Evolutionary conservation across 2,113 vertebrate species (phyloP).

Genomic region (Oxyura jamaicensis): DNA sequence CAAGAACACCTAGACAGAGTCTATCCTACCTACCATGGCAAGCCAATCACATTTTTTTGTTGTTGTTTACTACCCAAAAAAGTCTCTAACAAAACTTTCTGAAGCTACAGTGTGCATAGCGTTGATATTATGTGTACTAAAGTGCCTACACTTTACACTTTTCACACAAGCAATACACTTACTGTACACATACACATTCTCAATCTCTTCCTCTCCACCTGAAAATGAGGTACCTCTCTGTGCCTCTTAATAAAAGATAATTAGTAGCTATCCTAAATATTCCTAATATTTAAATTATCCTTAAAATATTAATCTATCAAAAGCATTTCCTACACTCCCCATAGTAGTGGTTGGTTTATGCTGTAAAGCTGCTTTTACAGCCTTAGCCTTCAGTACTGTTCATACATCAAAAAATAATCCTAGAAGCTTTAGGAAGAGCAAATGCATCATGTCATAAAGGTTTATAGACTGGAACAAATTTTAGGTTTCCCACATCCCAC

Average conservation of each 20-base stretch:
- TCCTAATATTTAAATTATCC: neutral
- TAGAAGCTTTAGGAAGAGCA: neutral
- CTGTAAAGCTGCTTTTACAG: neutral
- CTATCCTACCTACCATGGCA: neutral
- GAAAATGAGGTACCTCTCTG: neutral
- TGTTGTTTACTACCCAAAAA: neutral
- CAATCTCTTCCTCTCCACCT: neutral
- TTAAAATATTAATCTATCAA: neutral
- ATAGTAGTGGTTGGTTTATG: neutral
- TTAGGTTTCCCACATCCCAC: neutral
- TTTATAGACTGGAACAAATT: neutral
- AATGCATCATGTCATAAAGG: fast-evolving
- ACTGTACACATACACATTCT: neutral
- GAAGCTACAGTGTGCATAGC: neutral
- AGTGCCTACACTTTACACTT: neutral
- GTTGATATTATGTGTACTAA: fast-evolving
- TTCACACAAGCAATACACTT: too few species aligned
- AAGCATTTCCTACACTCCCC: neutral
- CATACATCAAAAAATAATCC: neutral
- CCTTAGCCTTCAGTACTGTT: neutral
- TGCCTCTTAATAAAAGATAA: neutral
- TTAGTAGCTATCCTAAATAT: neutral
- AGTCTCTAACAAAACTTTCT: neutral
- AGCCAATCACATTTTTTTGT: fast-evolving
- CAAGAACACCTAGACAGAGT: neutral